Percentiles rank a stretch among this genome's conserved stretches.
These are phyloP conservation scores for Ctenodactylus gundi DNA, from an alignment of 2,113 vertebrate species.

Conservation along the genomic window DNA sequence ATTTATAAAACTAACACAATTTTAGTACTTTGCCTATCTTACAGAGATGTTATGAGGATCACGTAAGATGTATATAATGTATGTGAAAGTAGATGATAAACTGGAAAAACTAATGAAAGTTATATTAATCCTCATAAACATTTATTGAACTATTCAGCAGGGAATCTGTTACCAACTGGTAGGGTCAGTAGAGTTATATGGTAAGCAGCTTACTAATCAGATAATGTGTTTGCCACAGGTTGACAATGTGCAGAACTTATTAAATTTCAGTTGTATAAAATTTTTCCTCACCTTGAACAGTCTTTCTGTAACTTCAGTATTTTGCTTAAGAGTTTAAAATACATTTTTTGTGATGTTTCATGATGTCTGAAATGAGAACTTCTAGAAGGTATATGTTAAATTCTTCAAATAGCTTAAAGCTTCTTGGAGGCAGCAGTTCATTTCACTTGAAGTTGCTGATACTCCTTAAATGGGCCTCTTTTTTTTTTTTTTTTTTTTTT, in stretches of 20 bases:
- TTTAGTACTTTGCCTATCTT: slow-evolving; percentile 17
- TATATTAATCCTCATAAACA: neutral
- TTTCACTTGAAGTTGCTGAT: slow-evolving; percentile 3
- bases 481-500: neutral
- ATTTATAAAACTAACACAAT: neutral
- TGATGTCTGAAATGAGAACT: neutral
- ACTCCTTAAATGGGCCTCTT: neutral
- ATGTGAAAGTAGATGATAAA: neutral
- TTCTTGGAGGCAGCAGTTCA: neutral
- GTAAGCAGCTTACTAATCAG: neutral
- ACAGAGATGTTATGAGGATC: neutral
- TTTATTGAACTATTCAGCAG: slow-evolving; percentile 11
- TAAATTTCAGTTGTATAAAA: slow-evolving; percentile 1
- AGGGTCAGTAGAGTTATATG: neutral
- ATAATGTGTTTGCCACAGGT: neutral
- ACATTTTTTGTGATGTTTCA: neutral
- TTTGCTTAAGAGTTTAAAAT: neutral
- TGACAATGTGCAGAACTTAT: neutral
- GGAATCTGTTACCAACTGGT: neutral
- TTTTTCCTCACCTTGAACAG: neutral
- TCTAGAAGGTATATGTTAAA: neutral
- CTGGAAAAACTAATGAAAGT: slow-evolving; percentile 24
- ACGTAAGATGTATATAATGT: neutral
- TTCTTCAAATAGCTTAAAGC: neutral
- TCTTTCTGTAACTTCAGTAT: neutral